Conservation (phyloP, 2,113 vertebrate species). For the Protomyctophum bolini region DNA sequence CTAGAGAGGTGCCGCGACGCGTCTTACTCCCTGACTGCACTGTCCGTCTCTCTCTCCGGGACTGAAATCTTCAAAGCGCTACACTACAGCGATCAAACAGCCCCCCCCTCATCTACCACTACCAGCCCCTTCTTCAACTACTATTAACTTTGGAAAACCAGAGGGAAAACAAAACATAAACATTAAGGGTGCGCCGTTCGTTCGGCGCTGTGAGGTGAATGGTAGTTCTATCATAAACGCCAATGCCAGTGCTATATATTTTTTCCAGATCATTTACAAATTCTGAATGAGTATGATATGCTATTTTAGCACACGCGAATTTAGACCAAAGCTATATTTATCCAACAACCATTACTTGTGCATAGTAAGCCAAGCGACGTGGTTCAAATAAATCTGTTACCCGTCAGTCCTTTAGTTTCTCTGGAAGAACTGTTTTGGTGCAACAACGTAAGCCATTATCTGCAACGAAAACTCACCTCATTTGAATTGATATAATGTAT, state of each 20-base stretch:
- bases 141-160: slow-evolving; percentile 70
- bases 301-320: slow-evolving; percentile 43
- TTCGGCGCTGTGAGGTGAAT: slow-evolving; percentile 4
- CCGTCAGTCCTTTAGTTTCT: slow-evolving; percentile 44
- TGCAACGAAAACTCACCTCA: slow-evolving; percentile 78
- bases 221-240: background rate
- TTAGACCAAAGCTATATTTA: slow-evolving; percentile 63
- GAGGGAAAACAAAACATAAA: slow-evolving; percentile 49
- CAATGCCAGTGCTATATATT: no score
- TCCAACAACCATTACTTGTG: slow-evolving; percentile 54
- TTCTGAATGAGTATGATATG: no score
- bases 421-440: slow-evolving; percentile 43
- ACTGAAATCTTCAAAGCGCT: slow-evolving; percentile 79
- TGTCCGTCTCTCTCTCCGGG: slow-evolving; percentile 68
- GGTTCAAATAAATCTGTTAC: slow-evolving; percentile 33
- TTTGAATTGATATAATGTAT: slow-evolving; percentile 62
- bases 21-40: slow-evolving; percentile 32
- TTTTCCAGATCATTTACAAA: no score
- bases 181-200: slow-evolving; percentile 45
- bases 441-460: slow-evolving; percentile 43
- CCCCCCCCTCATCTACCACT: slow-evolving; percentile 54
- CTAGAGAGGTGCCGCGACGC: slow-evolving; percentile 41
- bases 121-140: slow-evolving; percentile 35
- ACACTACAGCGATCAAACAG: slow-evolving; percentile 37
- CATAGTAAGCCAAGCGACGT: slow-evolving; percentile 49